Evolutionary conservation across 2,888 invertebrate genomes (phyloP), one percentile per base, ranked within the genome.

Genomic region (Carcina quercana): DNA sequence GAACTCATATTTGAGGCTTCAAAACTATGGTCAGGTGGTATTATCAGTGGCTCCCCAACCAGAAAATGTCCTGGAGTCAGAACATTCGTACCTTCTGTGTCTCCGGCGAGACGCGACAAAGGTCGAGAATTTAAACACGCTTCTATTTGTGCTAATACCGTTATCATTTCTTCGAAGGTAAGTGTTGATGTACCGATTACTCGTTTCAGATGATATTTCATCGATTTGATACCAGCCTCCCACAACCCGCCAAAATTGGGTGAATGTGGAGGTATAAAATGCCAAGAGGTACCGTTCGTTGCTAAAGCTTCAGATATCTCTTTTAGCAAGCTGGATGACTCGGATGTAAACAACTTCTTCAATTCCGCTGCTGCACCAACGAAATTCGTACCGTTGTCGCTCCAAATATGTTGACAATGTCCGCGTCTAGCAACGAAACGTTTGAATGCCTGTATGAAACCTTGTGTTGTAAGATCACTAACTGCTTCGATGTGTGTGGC

Each of bases 401-500:
- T 21, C 7, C 10, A 21, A 6, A 21, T 21, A 8, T 21, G 8
- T 3, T 6, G 8, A n/a, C 5, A 6, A n/a, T 21, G 21, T 8
- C 21, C 21, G 3, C 21, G 5, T 21, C 21, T 21, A 3, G 21
- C 21, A 3, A n/a, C 21, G n/a, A 21, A 21, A 8, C 21, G 21
- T n/a, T 21, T 21, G 10, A 21, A 21, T 7, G 21, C 21, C 3
- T 6, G 3, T 30, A 41, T 10, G 24, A 38, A 41, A 1, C 35
- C 33, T 25, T 26, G 13, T 1, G 34, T 15, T 7, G 38, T 38
- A n/a, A 38, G 19, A 15, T 38, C 38, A 12, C 30, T 35, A 11
- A 36, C 40, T 11, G 25, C 32, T 21, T 43, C 39, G 1, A 42
- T 6, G 19, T 42, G 38, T 3, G 39, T 28, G 3, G 38, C 42